These are phyloP conservation scores for Peromyscus melanophrys DNA, from an alignment of 2,797 vertebrate genomes.

Conservation along the genomic window DNA sequence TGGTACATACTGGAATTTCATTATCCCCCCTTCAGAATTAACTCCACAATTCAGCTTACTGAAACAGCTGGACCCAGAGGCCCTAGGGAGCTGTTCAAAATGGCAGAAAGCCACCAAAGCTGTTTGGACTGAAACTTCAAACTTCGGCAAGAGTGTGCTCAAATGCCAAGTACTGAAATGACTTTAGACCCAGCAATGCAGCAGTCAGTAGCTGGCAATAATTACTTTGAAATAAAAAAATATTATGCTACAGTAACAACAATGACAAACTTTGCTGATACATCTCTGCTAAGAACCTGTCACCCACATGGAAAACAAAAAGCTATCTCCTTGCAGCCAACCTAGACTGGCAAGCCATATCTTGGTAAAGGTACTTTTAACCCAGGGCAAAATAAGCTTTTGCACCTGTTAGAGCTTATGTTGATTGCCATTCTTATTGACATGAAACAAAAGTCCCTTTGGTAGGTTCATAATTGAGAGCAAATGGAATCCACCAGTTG, in stretches of 20 bases:
- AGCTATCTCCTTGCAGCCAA: not conserved
- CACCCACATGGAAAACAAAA: not conserved
- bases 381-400: conserved; percentile 71
- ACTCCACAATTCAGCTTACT: conserved; percentile 30
- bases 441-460: conserved; percentile 78
- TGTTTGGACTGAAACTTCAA: conserved; percentile 73
- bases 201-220: not conserved
- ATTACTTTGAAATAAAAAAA: conserved; percentile 62
- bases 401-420: conserved; percentile 84
- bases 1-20: conserved; percentile 65
- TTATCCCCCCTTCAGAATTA: conserved; percentile 66
- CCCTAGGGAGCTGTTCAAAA: conserved; percentile 69
- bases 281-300: not conserved
- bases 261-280: not conserved
- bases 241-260: not conserved
- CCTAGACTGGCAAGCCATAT: conserved; percentile 46
- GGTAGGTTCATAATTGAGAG: conserved; percentile 76
- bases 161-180: conserved; percentile 58
- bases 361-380: conserved; percentile 70
- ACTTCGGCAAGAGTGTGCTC: conserved; percentile 58
- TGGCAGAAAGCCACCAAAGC: conserved; percentile 64
- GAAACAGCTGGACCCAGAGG: conserved; percentile 75
- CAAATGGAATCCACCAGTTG: conserved; percentile 73
- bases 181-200: not conserved
- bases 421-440: conserved; percentile 79